Percentiles rank a stretch among this genome's conserved stretches.
Evolutionary conservation across 2,888 invertebrate genomes (phyloP).

Genomic region (Conistra vaccinii): DNA sequence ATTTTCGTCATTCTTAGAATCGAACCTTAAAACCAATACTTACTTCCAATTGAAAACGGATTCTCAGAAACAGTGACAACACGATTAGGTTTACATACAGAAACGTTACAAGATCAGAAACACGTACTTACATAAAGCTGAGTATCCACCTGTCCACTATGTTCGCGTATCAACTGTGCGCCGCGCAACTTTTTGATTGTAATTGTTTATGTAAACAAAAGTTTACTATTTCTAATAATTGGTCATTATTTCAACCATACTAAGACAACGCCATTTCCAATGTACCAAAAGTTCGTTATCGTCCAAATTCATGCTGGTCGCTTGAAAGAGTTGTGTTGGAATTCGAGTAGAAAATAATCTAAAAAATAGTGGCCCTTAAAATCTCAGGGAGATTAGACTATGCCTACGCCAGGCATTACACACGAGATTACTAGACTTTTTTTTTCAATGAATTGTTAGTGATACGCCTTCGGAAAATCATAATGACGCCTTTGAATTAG

Average conservation of each 20-base stretch:
- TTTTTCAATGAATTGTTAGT: background rate
- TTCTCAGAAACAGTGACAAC: constrained; percentile 37
- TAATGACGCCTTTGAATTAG: no score
- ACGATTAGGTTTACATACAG: constrained; percentile 22
- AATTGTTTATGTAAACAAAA: background rate
- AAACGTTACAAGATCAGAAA: constrained; percentile 19
- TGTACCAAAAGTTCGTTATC: background rate
- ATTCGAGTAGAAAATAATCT: background rate
- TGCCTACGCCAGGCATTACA: no score
- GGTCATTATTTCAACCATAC: background rate
- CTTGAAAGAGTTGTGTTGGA: background rate
- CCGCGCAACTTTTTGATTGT: background rate
- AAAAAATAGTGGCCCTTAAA: background rate
- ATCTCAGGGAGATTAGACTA: background rate
- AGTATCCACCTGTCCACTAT: background rate
- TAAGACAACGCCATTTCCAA: background rate
- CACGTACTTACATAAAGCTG: constrained; percentile 35
- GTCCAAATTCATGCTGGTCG: background rate
- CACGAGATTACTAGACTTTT: background rate
- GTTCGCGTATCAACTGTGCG: background rate
- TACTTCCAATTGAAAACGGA: constrained; percentile 22
- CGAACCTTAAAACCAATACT: constrained; percentile 19
- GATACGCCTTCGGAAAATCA: background rate
- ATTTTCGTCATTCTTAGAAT: constrained; percentile 30
- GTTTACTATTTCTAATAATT: background rate